Base-by-base conservation (phyloP, 92 coral and sea anemone species). In the Pocillopora grandis region DNA sequence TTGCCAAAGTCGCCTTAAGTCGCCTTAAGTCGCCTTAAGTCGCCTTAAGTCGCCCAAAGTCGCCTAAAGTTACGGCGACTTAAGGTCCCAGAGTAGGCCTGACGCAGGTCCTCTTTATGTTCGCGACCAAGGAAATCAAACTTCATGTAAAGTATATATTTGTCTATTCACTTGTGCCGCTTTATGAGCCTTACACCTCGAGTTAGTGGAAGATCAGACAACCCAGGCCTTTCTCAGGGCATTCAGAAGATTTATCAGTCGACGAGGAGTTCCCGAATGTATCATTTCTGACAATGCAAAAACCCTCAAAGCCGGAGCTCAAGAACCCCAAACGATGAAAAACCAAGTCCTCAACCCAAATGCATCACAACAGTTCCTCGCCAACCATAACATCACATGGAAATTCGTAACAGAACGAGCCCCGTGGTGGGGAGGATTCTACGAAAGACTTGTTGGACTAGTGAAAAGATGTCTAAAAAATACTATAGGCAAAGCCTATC, bases 391-490 rank as follows among this genome's bases (percentile, higher is more conserved):
- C 64, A 86, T 90, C 36, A 64, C 21, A 1, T 90, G 90, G 90
- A 62, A 81, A 23, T 90, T 90, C 71, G 80, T 85, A 58, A 57
- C 89, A 52, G 92, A 90, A 67, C 37, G 86, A 86, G 92, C 89
- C 55, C 90, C 23, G 58, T 81, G 90, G 87, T 88, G 90, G 90
- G 90, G 84, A 88, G 83, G 90, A 75, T 85, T 90, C 65, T 80
- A 85, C 74, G 88, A 86, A 70, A 67, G 92, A 49, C 67, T 90
- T 52, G 52, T 85, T 15, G 87, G 89, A 19, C 76, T 86, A 76
- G 72, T 79, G 56, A 90, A 90, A 56, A 71, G 87, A 67, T 82
- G 83, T 20, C 81, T 89, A 9, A 85, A 89, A 86, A 89, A 89
- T 65, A 77, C 79, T n/a, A 85, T 80, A 57, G 87, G 89, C 13